Percentiles rank a stretch among this genome's conserved stretches.
phyloP scores from a whole-genome alignment of 2,113 vertebrate genomes.

The Atrichornis clamosus region DNA sequence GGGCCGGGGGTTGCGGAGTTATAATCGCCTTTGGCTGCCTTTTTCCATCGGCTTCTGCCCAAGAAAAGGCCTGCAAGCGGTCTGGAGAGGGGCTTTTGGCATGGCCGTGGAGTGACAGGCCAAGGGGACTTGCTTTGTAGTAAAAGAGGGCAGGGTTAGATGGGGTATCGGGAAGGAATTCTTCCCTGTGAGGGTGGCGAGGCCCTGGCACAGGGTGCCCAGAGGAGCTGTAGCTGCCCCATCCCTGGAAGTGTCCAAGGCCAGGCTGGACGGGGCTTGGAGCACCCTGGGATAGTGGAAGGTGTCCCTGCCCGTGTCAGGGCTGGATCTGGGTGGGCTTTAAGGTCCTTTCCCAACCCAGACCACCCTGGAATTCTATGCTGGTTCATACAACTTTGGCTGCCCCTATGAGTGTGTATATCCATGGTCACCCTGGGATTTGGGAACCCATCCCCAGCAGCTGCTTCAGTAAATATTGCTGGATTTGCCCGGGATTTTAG shows the following conservation, averaged over 20 bases:
- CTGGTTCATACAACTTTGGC: accelerated
- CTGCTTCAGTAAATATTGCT: too few relatives aligned
- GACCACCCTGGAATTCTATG: too few relatives aligned
- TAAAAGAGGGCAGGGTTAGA: not conserved
- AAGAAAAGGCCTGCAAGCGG: not conserved
- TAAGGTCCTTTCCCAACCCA: not conserved
- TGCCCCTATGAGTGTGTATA: too few relatives aligned
- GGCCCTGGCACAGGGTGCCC: not conserved
- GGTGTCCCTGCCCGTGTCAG: not conserved
- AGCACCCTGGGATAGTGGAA: not conserved
- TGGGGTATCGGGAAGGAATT: too few relatives aligned
- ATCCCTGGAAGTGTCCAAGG: not conserved
- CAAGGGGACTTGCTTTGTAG: not conserved
- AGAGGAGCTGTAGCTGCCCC: not conserved
- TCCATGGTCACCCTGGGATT: accelerated
- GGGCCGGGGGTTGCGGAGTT: accelerated
- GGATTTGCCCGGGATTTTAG: not conserved
- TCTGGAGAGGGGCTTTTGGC: not conserved
- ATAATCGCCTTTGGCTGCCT: too few relatives aligned
- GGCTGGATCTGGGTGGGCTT: not conserved
- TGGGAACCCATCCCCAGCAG: not conserved
- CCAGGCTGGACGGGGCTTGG: not conserved
- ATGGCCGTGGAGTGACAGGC: not conserved
- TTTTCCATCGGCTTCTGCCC: accelerated
- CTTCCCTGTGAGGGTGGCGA: too few relatives aligned